Conservation (phyloP, 2,797 vertebrate species). For the Micromesistius poutassou region DNA sequence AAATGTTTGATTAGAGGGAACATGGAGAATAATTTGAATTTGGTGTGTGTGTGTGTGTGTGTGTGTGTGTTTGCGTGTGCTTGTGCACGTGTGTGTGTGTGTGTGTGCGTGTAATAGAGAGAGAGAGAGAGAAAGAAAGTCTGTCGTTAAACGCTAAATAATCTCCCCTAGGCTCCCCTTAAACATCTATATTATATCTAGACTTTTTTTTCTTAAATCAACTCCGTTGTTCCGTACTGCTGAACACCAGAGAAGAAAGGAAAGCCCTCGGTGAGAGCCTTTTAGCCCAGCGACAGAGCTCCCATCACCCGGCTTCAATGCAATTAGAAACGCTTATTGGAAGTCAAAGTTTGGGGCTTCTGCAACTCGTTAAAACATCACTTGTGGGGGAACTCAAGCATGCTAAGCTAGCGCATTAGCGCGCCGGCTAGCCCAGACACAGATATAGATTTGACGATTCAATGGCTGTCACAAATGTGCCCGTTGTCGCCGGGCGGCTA, state of each 20-base stretch:
- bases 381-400: constrained; percentile 69
- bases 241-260: too few species aligned
- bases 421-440: constrained; percentile 64
- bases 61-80: constrained; percentile 4
- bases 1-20: not conserved
- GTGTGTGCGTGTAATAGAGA: not conserved
- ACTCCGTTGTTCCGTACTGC: constrained; percentile 35
- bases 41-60: not conserved
- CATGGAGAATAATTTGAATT: not conserved
- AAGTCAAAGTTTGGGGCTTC: constrained; percentile 66
- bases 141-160: too few species aligned
- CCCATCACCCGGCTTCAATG: constrained; percentile 58
- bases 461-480: constrained; percentile 73
- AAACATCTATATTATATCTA: too few species aligned
- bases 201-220: constrained; percentile 33
- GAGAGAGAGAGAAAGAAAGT: too few species aligned
- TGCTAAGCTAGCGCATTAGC: constrained; percentile 60
- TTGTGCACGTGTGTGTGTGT: constrained; percentile 12
- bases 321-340: constrained; percentile 59
- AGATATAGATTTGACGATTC: constrained; percentile 72
- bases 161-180: constrained; percentile 17
- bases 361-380: constrained; percentile 66
- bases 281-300: constrained; percentile 39
- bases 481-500: constrained; percentile 69
- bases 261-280: too few species aligned